A percentile compares a stretch with the other conserved stretches of the same genome.
phyloP scores from a whole-genome alignment of 2,113 vertebrate genomes.

The Tonatia bakeri region DNA sequence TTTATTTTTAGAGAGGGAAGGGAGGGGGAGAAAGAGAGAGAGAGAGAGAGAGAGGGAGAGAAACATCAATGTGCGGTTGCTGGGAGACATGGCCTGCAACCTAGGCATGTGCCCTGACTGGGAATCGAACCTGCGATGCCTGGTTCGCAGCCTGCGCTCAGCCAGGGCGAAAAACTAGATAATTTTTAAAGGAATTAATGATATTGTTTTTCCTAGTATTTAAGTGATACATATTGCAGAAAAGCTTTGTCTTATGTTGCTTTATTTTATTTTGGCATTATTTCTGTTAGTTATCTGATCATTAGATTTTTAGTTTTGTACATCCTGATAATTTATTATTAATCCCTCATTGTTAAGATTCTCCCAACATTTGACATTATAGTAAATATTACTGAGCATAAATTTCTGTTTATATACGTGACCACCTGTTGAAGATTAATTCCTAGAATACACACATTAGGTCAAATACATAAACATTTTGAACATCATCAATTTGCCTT shows the following conservation, averaged over 20 bases:
- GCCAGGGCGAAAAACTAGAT: background rate
- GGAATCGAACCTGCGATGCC: too few relatives aligned
- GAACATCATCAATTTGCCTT: background rate
- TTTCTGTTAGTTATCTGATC: background rate
- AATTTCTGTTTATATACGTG: background rate
- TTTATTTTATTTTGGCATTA: background rate
- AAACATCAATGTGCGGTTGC: too few relatives aligned
- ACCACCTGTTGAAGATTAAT: background rate
- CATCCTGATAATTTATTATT: background rate
- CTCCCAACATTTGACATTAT: background rate
- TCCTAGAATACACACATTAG: background rate
- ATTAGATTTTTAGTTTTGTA: background rate
- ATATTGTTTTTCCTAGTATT: background rate
- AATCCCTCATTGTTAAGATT: background rate
- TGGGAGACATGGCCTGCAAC: too few relatives aligned
- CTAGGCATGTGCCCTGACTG: too few relatives aligned
- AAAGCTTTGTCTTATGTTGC: background rate
- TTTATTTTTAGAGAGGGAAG: too few relatives aligned
- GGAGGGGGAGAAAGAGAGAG: too few relatives aligned
- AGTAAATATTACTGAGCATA: background rate
- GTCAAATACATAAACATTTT: background rate
- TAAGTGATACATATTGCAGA: background rate
- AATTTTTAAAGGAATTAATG: background rate
- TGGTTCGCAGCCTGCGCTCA: too few relatives aligned
- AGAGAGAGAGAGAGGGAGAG: too few relatives aligned